Base-by-base conservation (phyloP, 2,888 invertebrate genomes). In the Dichetophora obliterata region DNA sequence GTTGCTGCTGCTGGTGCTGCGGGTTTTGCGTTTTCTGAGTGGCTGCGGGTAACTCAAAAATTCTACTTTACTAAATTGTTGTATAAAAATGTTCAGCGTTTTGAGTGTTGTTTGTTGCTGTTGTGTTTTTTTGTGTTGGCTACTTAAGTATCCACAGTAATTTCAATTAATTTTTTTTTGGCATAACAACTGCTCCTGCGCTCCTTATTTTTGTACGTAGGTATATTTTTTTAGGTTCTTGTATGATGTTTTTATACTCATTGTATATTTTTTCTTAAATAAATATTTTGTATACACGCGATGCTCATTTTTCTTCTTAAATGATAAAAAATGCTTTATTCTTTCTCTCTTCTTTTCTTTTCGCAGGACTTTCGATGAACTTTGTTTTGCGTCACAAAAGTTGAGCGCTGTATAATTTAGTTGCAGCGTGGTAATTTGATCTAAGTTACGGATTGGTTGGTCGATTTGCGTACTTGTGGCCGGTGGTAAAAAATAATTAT, bases 221-320 rank as follows among this genome's bases (percentile, higher is more conserved):
- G 0, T 19, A 11, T 54, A 1, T 37, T 50, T 37, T 50, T 68
- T 68, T 50, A 43, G 19, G 22, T 48, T 66, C 48, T 66, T 19
- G n/a, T n/a, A n/a, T n/a, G n/a, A n/a, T n/a, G n/a, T n/a, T n/a
- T n/a, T n/a, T n/a, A n/a, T n/a, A n/a, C n/a, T n/a, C n/a, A 31
- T 31, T 59, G 9, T 16, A 27, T 59, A 14, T 6, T 8, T 22
- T 22, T 14, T 22, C 37, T 59, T 59, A 57, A 14, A 37, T 31
- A 43, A 43, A 71, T 71, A 22, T 71, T 19, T 57, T 37, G 16
- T 22, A 71, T 34, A 37, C 71, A 71, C 71, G 71, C 71, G 57
- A 71, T 71, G 54, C 50, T 48, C 22, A 66, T 43, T 22, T 43
- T 66, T 19, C 37, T 37, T 14, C 34, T 37, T 34, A 37, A 66